Evolutionary conservation across 2,888 invertebrate species (phyloP), one percentile per base, ranked within the genome.

Genomic region (Cotesia congregata): DNA sequence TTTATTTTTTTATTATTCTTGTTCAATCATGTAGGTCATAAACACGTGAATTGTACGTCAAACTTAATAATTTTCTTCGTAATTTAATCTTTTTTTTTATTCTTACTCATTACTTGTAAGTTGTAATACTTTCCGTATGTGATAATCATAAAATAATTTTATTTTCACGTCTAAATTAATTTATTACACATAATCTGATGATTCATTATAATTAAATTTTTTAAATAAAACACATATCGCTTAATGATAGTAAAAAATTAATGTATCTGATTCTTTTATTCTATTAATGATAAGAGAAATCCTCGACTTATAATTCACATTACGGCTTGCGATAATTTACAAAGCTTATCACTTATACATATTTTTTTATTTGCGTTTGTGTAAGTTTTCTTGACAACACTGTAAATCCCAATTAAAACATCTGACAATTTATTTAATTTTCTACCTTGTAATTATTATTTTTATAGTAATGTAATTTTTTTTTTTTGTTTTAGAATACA

Each of bases 401-500:
- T 6, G 3, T 50, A 1, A 3, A 50, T 50, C 50, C 9, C 2
- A 50, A 50, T 50, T 9, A 50, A 50, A 50, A 50, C 12, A 50
- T 50, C 1, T 9, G 50, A 50, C 4, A 50, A 50, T 50, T 50
- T 9, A 50, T 9, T 50, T 50, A 6, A 50, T 50, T 50, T 50
- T 50, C 50, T 9, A 50, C 12, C 6, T 9, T 9, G 50, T 50
- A 50, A 50, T 50, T 50, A 12, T 50, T 12, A 30, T 30, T 30
- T 30, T 30, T 30, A 30, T 30, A 30, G 1, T 17, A 41, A 68
- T 17, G 1, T 12, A 59, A 59, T 73, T 65, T 15, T 73, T 20
- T 20, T 59, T 6, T 62, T 38, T 40, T 75, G 60, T 86, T 87
- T 73, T 82, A 88, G 87, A 85, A 80, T 78, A 83, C 80, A 74